Evolutionary conservation across 2,113 vertebrate genomes (phyloP).

Genomic region (Taxidea taxus): DNA sequence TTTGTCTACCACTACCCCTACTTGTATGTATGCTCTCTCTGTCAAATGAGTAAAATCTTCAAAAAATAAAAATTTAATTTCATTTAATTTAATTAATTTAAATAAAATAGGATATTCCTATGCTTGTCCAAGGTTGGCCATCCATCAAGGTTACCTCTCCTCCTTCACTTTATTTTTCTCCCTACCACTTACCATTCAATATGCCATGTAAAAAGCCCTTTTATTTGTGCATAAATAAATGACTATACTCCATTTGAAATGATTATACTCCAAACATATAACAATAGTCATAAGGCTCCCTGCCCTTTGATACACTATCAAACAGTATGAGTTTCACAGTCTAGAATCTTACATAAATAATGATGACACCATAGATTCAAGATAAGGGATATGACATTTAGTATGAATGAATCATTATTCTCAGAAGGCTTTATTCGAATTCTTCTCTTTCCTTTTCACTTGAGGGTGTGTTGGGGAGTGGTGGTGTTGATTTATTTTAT

Average conservation of each 20-base stretch:
- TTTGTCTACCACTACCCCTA: background rate
- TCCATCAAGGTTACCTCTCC: background rate
- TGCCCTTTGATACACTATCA: background rate
- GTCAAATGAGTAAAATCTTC: background rate
- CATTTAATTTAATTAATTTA: no score
- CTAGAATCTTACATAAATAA: background rate
- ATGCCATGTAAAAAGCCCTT: background rate
- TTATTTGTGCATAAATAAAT: background rate
- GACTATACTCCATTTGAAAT: no score
- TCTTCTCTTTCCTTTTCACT: slow-evolving; percentile 28
- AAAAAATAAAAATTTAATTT: background rate
- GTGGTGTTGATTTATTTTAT: background rate
- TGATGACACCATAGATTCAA: background rate
- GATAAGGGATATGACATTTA: background rate
- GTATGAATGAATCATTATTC: slow-evolving; percentile 38
- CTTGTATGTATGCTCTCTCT: background rate
- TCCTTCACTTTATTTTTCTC: background rate
- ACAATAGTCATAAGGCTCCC: background rate
- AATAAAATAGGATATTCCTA: background rate
- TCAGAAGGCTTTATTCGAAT: slow-evolving; percentile 41
- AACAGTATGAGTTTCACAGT: background rate
- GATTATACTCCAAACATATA: background rate
- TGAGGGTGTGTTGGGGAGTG: background rate
- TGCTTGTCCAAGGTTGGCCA: background rate
- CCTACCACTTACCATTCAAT: background rate